Percentiles rank a stretch among this genome's conserved stretches.
phyloP scores from a whole-genome alignment of 2,113 vertebrate species.

The Grammomys dolichurus region DNA sequence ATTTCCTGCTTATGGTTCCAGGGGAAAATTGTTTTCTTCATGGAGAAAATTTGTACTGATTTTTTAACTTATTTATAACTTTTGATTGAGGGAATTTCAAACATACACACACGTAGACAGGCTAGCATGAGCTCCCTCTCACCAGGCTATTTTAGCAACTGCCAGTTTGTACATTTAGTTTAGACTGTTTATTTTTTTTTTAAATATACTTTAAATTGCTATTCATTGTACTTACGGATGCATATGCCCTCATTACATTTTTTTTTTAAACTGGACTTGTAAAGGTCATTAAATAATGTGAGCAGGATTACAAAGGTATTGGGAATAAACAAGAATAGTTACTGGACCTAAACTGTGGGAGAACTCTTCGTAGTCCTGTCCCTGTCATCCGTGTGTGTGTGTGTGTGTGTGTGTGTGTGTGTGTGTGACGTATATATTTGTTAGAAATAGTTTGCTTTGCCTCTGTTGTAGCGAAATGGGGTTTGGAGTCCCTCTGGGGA shows the following conservation, averaged over 20 bases:
- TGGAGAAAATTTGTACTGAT: constrained; percentile 18
- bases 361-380: background rate
- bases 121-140: background rate
- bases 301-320: background rate
- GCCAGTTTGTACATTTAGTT: constrained; percentile 16
- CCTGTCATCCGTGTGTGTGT: background rate
- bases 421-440: too few species aligned
- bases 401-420: too few species aligned
- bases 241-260: background rate
- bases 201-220: constrained; percentile 40
- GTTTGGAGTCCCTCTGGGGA: constrained; percentile 26
- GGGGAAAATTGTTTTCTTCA: background rate
- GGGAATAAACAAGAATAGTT: background rate
- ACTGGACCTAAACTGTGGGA: constrained; percentile 19
- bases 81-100: constrained; percentile 37
- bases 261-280: background rate
- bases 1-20: constrained; percentile 19
- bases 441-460: constrained; percentile 9
- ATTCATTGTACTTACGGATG: background rate
- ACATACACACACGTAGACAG: background rate
- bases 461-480: constrained; percentile 1
- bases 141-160: constrained; percentile 19
- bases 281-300: constrained; percentile 17
- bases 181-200: background rate
- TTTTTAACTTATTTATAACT: constrained; percentile 46